Conservation (phyloP, 1,140 invertebrate genomes). For the Thalassaphorura encarpata region DNA sequence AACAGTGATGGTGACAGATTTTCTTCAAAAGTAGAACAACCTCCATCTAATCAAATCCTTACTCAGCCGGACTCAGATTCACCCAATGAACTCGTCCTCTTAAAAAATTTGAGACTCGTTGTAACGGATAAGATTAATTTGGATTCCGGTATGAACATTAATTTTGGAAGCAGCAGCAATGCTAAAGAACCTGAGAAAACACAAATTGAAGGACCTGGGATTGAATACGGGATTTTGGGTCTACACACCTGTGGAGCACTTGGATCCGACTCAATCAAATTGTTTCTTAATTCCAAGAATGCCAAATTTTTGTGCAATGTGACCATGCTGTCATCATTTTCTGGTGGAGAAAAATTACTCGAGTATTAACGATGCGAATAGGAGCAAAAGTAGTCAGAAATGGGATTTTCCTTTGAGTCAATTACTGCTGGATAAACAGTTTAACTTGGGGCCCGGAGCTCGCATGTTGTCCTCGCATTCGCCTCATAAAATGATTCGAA, state of each 20-base stretch:
- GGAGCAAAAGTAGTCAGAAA: background rate
- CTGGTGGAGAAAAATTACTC: conserved; percentile 47
- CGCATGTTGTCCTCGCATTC: conserved; percentile 74
- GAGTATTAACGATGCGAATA: background rate
- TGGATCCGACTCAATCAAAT: conserved; percentile 57
- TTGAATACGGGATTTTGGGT: conserved; percentile 53
- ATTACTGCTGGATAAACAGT: conserved; percentile 43
- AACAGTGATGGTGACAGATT: no score
- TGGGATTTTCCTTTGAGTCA: conserved; percentile 54
- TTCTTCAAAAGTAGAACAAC: no score
- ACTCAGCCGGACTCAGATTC: no score
- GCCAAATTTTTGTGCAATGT: conserved; percentile 62
- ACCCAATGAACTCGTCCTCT: no score
- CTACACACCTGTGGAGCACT: conserved; percentile 85
- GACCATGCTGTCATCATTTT: conserved; percentile 83
- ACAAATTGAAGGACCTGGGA: no score
- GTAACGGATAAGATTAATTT: no score
- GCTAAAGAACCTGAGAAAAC: no score
- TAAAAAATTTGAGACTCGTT: no score
- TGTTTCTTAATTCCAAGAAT: conserved; percentile 49
- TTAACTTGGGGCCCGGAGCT: conserved; percentile 59
- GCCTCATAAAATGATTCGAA: conserved; percentile 49
- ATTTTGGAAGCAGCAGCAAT: no score
- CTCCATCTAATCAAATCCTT: no score
- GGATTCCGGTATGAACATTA: no score